Evolutionary conservation across 2,113 vertebrate genomes (phyloP), one percentile per base, ranked within the genome.

Genomic region (Prunella himalayana): DNA sequence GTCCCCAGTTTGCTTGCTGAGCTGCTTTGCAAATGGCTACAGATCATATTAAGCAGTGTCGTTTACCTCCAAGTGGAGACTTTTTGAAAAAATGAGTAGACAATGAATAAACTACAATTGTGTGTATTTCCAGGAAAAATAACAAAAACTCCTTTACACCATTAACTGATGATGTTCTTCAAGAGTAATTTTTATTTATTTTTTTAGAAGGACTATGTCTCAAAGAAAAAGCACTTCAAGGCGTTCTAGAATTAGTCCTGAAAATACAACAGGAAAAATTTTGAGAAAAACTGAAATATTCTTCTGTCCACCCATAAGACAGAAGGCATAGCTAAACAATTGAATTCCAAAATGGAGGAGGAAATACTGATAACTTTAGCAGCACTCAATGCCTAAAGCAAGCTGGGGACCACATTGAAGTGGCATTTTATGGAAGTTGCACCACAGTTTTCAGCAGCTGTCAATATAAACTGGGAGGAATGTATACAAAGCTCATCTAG

Each of bases 321-420:
- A 86, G 30, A 11, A 80, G 39, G 8, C 28, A 53, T 35, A n/a
- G 16, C 2, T 90, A 31, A 91, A 80, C 49, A 79, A 68, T 0
- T 56, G 49, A 83, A 82, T 81, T 71, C 51, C 13, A 69, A 41
- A 85, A 76, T 0, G n/a, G 7, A 54, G 11, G 15, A 76, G 33
- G 23, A 82, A 59, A 87, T 45, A 49, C 10, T 72, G 23, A 35
- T 33, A 47, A 47, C 7, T 53, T 78, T 6, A 35, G 11, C 37
- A 84, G 42, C 27, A 79, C 4, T 7, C 42, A 69, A 18, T 27
- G 54, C 22, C 63, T 77, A 37, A 91, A 64, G 39, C 24, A 71
- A 92, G 54, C 33, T 54, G 21, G 4, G 3, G 13, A 28, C 14
- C 1, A 0, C 9, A 13, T 0, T 73, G 28, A 84, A 87, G 41